Evolutionary conservation across 2,113 vertebrate genomes (phyloP), one percentile per base, ranked within the genome.

Genomic region (Amphilophus citrinellus): DNA sequence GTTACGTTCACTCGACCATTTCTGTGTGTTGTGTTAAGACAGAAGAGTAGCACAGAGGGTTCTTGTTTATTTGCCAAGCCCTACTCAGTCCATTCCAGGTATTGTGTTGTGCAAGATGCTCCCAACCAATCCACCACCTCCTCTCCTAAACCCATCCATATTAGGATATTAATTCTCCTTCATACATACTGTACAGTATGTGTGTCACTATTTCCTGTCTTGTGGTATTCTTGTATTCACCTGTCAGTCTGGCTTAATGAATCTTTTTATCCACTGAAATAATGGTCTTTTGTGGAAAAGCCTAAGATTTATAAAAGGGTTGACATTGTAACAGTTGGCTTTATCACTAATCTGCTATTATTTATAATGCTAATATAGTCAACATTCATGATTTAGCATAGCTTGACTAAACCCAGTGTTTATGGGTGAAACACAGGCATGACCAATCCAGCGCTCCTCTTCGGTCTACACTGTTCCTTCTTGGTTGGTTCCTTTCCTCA

Each of bases 281-380:
- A 91, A 90, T 85, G 22, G 56, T 20, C 82, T 50, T 85, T 89
- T 93, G 84, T 89, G 83, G 81, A 87, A 82, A 20, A 76, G 85
- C 53, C 32, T 66, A 58, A 22, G 39, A 84, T 68, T 35, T 80
- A 75, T 87, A 63, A 89, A 32, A 73, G 61, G 85, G 76, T 83
- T 71, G 79, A 84, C 76, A 83, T 73, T 83, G 53, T 84, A 83
- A 85, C 77, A 73, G 79, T 47, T 73, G 83, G 86, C 56, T 90
- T 88, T 81, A 89, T 88, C 63, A 20, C 83, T 93, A 92, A 92
- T 89, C 87, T 83, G 58, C 84, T 66, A 87, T 87, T 92, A 86
- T 89, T 88, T 63, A 47, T 75, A 62, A 87, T 60, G 39, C 84
- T 76, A 53, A 77, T 84, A 37, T 56, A 83, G 71, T 57, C 79